These are phyloP conservation scores for Tanypteryx hageni DNA, from an alignment of 2,888 invertebrate species.

Conservation along the genomic window DNA sequence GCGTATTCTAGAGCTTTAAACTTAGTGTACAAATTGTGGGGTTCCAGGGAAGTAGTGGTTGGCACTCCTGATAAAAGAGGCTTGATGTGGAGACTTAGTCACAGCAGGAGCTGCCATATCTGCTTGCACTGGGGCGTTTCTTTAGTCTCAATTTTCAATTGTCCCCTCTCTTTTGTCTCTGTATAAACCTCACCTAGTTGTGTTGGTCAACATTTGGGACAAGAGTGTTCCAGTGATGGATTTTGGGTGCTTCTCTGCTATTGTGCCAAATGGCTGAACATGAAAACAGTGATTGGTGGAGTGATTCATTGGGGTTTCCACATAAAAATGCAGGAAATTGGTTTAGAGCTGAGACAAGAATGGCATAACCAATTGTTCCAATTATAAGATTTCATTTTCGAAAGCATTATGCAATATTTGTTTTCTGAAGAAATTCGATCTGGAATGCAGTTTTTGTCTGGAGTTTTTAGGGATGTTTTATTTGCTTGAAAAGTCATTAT, in stretches of 20 bases:
- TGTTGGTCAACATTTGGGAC: slow-evolving; percentile 17
- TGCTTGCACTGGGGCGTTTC: slow-evolving; percentile 53
- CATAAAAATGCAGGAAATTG: neutral
- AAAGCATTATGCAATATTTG: slow-evolving; percentile 11
- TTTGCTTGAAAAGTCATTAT: slow-evolving; percentile 41
- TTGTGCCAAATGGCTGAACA: slow-evolving; percentile 32
- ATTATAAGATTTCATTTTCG: slow-evolving; percentile 35
- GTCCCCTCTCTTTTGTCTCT: slow-evolving; percentile 30
- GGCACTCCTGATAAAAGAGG: neutral
- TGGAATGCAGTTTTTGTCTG: slow-evolving; percentile 35
- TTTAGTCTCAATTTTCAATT: slow-evolving; percentile 55
- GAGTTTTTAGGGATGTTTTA: slow-evolving; percentile 33
- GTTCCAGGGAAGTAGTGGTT: slow-evolving; percentile 55
- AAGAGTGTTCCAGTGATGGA: slow-evolving; percentile 25
- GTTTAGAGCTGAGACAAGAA: slow-evolving; percentile 20
- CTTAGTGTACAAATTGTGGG: slow-evolving; percentile 64
- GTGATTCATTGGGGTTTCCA: neutral
- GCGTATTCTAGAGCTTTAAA: slow-evolving; percentile 63
- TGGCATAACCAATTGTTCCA: slow-evolving; percentile 41
- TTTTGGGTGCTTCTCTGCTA: slow-evolving; percentile 40
- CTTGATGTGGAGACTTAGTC: neutral
- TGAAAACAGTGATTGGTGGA: slow-evolving; percentile 21
- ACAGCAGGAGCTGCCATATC: slow-evolving; percentile 15
- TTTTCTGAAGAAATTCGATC: neutral
- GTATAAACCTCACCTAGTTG: slow-evolving; percentile 26